Evolutionary conservation across 2,113 vertebrate species (phyloP).

Genomic region (Albula goreensis): DNA sequence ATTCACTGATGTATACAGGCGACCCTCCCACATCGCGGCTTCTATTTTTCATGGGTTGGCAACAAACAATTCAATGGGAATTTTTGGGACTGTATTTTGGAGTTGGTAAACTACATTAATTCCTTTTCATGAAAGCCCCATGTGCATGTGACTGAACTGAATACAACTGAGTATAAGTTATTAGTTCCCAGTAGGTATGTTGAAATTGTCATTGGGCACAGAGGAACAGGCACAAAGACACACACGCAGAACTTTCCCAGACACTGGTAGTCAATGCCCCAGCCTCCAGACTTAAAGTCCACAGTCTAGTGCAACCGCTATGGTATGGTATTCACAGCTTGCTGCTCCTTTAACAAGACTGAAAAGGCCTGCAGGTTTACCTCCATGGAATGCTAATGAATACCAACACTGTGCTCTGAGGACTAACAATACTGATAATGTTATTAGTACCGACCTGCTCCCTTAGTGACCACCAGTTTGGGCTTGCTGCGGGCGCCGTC

Average conservation of each 20-base stretch:
- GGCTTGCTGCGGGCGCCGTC: conserved; percentile 96
- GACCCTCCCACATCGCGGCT: too few species aligned
- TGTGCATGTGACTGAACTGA: background rate
- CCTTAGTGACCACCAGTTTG: conserved; percentile 89
- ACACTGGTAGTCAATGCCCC: background rate
- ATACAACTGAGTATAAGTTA: background rate
- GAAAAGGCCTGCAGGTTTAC: background rate
- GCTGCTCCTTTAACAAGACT: background rate
- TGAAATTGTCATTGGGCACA: background rate
- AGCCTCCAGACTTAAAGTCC: background rate
- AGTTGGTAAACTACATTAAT: background rate
- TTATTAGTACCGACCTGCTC: conserved; percentile 79
- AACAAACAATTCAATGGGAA: too few species aligned
- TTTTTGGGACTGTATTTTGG: too few species aligned
- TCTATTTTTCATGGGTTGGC: too few species aligned
- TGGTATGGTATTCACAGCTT: background rate
- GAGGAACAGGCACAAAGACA: background rate
- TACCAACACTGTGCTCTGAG: background rate
- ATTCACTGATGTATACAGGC: too few species aligned
- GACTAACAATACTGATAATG: conserved; percentile 22
- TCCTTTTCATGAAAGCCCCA: background rate
- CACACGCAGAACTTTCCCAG: background rate
- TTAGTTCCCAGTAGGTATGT: background rate
- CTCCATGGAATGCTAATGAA: background rate
- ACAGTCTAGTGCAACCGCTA: background rate